Base-by-base conservation (phyloP, 2,113 vertebrate genomes). In the Sylvietta virens region DNA sequence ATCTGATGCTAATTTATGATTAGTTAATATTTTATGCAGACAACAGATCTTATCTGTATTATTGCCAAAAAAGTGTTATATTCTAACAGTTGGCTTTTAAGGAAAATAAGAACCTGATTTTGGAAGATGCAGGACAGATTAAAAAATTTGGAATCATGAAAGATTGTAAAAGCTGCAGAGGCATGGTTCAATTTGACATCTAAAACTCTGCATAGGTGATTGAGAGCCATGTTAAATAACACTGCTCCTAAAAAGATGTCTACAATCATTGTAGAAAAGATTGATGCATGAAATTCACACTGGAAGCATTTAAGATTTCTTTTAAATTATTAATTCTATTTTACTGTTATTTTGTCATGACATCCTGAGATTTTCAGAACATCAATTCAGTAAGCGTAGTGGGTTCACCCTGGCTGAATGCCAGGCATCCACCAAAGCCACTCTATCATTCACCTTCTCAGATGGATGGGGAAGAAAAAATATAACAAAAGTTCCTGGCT, bases 61-160 rank as follows among this genome's bases (percentile, higher is more conserved):
- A 94, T 96, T 97, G 95, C 92, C 91, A 97, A 92, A 83, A 93
- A 95, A 85, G 79, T 96, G 92, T 97, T 97, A 87, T 94, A 97
- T 97, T 96, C 92, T 96, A 97, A 88, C 88, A 98, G 94, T 89
- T 97, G 91, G 85, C 66, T 87, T 95, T 76, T 78, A 94, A 96
- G 87, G 74, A 97, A 91, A 87, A 85, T 35, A 57, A 31, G 58
- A 91, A 79, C n/a, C 47, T 51, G 88, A 91, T 94, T 82, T 71
- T 51, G 35, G 51, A 60, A 96, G 53, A 85, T 28, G 40, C 57
- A 92, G 77, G 69, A 95, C 71, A 79, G 42, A 94, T 95, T 86
- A 14, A 45, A 86, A 92, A 81, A 80, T 7, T 23, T 67, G 48
- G 27, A 97, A 87, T 86, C 87, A 92, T 93, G 88, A 93, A 57